phyloP scores from a whole-genome alignment of 1,140 invertebrate species.

The Apis florea region DNA sequence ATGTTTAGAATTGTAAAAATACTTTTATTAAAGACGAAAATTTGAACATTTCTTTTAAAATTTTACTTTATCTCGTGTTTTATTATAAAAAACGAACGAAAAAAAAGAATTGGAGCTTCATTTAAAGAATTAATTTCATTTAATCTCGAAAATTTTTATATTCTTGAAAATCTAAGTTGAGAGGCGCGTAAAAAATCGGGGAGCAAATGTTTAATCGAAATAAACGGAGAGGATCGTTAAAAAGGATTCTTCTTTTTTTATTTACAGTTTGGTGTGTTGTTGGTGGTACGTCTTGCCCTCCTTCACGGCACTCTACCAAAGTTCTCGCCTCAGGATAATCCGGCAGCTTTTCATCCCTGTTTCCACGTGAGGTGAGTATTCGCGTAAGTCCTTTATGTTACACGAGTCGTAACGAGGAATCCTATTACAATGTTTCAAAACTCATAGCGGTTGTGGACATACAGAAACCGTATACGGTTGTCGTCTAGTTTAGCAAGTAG shows the following conservation, averaged over 20 bases:
- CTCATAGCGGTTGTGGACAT: conserved; percentile 45
- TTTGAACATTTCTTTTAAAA: no score
- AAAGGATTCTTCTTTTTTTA: conserved; percentile 26
- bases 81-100: no score
- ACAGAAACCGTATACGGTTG: conserved; percentile 54
- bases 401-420: conserved; percentile 53
- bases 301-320: conserved; percentile 89
- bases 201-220: background rate
- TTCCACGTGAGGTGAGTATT: conserved; percentile 86
- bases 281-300: conserved; percentile 85
- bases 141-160: no score
- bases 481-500: conserved; percentile 16
- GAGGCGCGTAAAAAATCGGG: background rate
- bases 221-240: background rate
- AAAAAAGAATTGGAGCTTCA: no score
- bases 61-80: no score
- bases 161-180: background rate
- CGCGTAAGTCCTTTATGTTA: conserved; percentile 60
- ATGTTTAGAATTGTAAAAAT: no score
- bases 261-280: conserved; percentile 82
- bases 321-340: conserved; percentile 92
- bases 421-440: conserved; percentile 64
- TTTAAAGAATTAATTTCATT: no score
- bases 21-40: no score
- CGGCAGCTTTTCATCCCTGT: conserved; percentile 89